Conservation (phyloP, 2,888 invertebrate genomes). For the Matsumyia berberina region DNA sequence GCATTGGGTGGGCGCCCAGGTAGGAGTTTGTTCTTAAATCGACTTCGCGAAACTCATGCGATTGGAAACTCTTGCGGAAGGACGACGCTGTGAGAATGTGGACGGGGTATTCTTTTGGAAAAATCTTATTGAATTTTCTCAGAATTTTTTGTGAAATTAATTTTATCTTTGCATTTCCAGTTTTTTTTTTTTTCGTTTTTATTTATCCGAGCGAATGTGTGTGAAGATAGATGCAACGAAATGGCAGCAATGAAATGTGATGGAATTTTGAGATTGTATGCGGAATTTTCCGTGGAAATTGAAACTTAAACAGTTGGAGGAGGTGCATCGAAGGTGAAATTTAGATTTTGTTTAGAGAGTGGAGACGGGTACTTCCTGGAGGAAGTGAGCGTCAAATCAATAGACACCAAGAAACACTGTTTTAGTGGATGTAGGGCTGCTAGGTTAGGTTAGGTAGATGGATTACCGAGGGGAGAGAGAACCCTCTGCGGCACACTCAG, state of each 20-base stretch:
- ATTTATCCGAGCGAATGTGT: conserved; percentile 47
- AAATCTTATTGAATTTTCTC: conserved; percentile 67
- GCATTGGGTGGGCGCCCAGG: neutral
- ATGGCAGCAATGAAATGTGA: neutral
- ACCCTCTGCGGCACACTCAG: too few relatives aligned
- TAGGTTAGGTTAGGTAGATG: too few relatives aligned
- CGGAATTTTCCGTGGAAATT: too few relatives aligned
- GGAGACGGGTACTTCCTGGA: too few relatives aligned
- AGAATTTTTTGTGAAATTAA: conserved; percentile 55
- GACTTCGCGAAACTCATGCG: conserved; percentile 32
- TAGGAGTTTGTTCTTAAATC: conserved; percentile 52
- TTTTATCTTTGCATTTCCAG: conserved; percentile 17
- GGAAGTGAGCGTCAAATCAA: too few relatives aligned
- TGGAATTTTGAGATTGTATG: neutral
- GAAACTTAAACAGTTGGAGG: too few relatives aligned
- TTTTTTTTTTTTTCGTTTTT: neutral
- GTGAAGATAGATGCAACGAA: neutral
- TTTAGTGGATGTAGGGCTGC: too few relatives aligned
- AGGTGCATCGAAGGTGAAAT: too few relatives aligned
- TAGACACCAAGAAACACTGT: too few relatives aligned
- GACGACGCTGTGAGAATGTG: neutral
- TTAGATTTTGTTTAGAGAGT: too few relatives aligned
- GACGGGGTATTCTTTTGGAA: conserved; percentile 56
- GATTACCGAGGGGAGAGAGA: too few relatives aligned
- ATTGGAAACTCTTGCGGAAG: conserved; percentile 2